phyloP scores from a whole-genome alignment of 1,140 invertebrate genomes.

The Drosophila trapezifrons region DNA sequence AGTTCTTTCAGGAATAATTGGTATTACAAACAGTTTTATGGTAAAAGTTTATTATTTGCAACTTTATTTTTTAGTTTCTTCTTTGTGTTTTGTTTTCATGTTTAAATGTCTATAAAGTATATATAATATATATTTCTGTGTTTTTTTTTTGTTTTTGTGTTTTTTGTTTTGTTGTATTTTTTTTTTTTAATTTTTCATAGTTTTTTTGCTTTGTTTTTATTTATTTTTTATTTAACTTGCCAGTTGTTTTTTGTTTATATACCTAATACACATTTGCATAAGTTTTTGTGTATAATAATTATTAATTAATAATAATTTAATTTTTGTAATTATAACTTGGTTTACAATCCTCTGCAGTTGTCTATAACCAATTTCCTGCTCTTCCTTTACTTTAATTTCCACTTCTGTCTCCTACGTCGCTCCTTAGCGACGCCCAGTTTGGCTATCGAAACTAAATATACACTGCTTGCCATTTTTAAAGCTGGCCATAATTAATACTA shows the following conservation, averaged over 20 bases:
- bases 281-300: slow-evolving; percentile 79
- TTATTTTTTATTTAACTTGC: slow-evolving; percentile 62
- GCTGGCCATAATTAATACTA: slow-evolving; percentile 65
- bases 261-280: slow-evolving; percentile 77
- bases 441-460: slow-evolving; percentile 76
- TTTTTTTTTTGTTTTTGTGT: slow-evolving; percentile 52
- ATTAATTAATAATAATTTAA: slow-evolving; percentile 81
- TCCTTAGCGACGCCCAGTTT: slow-evolving; percentile 67
- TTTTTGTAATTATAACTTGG: slow-evolving; percentile 79
- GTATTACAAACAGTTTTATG: slow-evolving; percentile 62
- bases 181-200: slow-evolving; percentile 51
- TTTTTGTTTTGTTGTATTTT: slow-evolving; percentile 41
- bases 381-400: slow-evolving; percentile 7
- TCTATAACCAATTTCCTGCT: slow-evolving; percentile 37
- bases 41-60: slow-evolving; percentile 84
- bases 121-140: slow-evolving; percentile 83
- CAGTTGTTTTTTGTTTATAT: slow-evolving; percentile 55
- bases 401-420: slow-evolving; percentile 33
- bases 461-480: slow-evolving; percentile 54
- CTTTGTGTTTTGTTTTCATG: slow-evolving; percentile 75
- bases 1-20: background rate
- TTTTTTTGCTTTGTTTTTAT: slow-evolving; percentile 50
- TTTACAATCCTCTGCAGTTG: slow-evolving; percentile 48
- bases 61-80: slow-evolving; percentile 83
- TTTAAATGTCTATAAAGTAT: slow-evolving; percentile 84